A percentile compares a stretch with the other conserved stretches of the same genome.
These are phyloP conservation scores for Sylvietta virens DNA, from an alignment of 2,113 vertebrate species.

Conservation along the genomic window DNA sequence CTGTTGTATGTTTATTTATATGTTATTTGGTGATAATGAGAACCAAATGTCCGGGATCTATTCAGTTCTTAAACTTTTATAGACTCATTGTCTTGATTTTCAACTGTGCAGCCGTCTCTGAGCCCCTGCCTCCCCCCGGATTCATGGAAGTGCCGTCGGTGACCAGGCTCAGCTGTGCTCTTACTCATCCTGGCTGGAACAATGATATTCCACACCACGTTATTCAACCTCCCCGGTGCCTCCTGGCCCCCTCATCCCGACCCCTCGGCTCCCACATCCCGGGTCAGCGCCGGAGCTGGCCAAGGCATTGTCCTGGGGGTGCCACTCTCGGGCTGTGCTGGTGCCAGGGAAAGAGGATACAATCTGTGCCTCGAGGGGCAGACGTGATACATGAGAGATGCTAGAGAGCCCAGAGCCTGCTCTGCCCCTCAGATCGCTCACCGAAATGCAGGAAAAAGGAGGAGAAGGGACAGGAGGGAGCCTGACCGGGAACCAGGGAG, in stretches of 20 bases:
- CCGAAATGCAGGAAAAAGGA: not conserved
- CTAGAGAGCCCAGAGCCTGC: not conserved
- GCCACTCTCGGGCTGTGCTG: not conserved
- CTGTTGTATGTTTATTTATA: slow-evolving; percentile 60
- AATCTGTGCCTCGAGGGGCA: not conserved
- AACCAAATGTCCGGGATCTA: slow-evolving; percentile 45
- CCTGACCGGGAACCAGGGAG: not conserved
- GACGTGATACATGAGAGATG: not conserved
- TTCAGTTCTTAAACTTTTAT: slow-evolving; percentile 60
- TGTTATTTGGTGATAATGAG: slow-evolving; percentile 57
- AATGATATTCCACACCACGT: slow-evolving; percentile 39
- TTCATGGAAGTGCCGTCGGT: slow-evolving; percentile 4
- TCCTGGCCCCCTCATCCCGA: not conserved
- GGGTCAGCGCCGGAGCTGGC: not conserved
- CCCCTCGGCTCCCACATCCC: not conserved
- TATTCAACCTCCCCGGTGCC: not conserved
- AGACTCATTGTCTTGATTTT: slow-evolving; percentile 57
- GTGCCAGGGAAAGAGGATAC: not conserved
- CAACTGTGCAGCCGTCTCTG: not conserved
- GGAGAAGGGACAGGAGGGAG: not conserved
- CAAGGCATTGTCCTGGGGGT: not conserved
- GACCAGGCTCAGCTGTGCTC: slow-evolving; percentile 35
- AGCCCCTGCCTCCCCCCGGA: slow-evolving; percentile 31
- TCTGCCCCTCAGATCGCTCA: not conserved
- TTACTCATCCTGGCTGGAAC: slow-evolving; percentile 58